Percentiles rank a stretch among this genome's conserved stretches.
Evolutionary conservation across 2,113 vertebrate genomes (phyloP).

Genomic region (Syrrhaptes paradoxus): DNA sequence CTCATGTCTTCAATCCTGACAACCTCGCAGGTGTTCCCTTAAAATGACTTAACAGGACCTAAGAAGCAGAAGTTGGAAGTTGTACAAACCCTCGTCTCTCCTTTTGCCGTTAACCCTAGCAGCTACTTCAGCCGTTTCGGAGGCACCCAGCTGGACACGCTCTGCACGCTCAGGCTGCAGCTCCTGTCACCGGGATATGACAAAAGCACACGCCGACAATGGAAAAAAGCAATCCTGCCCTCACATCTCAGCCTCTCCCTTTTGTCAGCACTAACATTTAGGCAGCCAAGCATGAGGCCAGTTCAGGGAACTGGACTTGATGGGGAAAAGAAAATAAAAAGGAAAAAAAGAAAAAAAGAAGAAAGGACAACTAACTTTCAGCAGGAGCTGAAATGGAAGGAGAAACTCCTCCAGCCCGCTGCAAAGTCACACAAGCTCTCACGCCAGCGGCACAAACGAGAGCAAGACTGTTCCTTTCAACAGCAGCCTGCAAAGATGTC

Average conservation of each 20-base stretch:
- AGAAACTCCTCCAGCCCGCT: neutral
- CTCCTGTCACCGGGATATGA: neutral
- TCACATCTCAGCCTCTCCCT: neutral
- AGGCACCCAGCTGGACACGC: neutral
- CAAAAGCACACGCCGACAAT: neutral
- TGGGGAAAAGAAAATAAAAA: neutral
- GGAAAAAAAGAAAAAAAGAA: too few species aligned
- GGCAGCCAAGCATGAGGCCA: conserved; percentile 58
- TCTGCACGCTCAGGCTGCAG: neutral
- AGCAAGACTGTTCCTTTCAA: conserved; percentile 3
- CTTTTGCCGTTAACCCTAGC: neutral
- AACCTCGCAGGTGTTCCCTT: neutral
- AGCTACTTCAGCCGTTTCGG: rapidly evolving
- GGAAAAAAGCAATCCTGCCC: neutral
- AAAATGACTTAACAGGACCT: neutral
- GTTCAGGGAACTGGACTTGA: neutral
- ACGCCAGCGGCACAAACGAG: neutral
- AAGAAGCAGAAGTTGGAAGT: neutral
- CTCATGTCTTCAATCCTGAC: neutral
- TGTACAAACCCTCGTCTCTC: neutral
- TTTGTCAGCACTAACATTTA: neutral
- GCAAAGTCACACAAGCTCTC: neutral
- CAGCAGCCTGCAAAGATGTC: conserved; percentile 43
- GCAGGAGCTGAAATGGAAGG: neutral
- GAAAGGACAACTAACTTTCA: neutral